Percentiles rank a stretch among this genome's conserved stretches.
Conservation (phyloP, 2,888 invertebrate genomes). For the Prostheceraeus crozeri region DNA sequence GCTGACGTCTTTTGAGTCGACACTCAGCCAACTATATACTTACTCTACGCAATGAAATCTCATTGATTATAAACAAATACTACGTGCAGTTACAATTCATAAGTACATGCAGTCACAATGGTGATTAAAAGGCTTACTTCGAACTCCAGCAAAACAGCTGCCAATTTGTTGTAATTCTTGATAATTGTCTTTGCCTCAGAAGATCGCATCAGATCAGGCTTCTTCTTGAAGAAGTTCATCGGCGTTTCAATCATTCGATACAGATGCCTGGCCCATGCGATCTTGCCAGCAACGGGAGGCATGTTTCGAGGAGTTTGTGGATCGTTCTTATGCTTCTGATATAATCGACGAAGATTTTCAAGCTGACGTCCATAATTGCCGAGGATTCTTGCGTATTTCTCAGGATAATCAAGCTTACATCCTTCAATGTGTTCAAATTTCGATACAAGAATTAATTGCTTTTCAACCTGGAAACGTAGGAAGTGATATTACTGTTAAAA, state of each 20-base stretch:
- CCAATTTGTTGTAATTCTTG: constrained; percentile 57
- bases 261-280: constrained; percentile 71
- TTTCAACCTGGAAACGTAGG: constrained; percentile 50
- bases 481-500: background rate
- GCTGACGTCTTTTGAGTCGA: too few species aligned
- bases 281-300: constrained; percentile 76
- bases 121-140: too few species aligned
- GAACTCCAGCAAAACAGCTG: constrained; percentile 56
- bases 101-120: background rate
- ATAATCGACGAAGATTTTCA: constrained; percentile 67
- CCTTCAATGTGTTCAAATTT: constrained; percentile 55
- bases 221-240: constrained; percentile 61
- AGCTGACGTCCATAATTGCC: constrained; percentile 68
- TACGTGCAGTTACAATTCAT: too few species aligned
- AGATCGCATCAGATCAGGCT: constrained; percentile 53
- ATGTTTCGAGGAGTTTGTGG: constrained; percentile 79
- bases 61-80: too few species aligned
- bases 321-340: constrained; percentile 77
- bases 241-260: constrained; percentile 74
- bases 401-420: constrained; percentile 54
- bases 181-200: constrained; percentile 55
- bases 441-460: constrained; percentile 51
- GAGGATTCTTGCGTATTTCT: constrained; percentile 56
- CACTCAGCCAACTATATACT: too few species aligned
- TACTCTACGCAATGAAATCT: too few species aligned